phyloP scores from a whole-genome alignment of 2,113 vertebrate species.

The Syngnathus typhle region DNA sequence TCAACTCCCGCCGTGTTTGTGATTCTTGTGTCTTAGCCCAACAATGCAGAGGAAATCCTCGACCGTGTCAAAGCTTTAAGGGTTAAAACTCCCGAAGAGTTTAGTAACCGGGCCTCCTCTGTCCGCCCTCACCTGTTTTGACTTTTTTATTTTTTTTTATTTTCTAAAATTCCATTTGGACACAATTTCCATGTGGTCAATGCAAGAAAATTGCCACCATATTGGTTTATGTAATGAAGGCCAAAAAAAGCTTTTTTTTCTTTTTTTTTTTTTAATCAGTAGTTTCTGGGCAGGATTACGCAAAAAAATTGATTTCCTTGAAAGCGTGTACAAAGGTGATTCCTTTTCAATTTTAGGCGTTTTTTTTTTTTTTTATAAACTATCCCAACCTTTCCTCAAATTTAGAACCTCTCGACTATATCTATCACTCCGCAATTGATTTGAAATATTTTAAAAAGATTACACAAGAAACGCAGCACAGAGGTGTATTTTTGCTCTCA shows the following conservation, averaged over 20 bases:
- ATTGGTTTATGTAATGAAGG: neutral
- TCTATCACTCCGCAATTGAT: no score
- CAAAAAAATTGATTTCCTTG: neutral
- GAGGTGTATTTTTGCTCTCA: neutral
- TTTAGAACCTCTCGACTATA: no score
- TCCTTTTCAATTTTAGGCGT: no score
- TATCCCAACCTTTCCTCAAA: no score
- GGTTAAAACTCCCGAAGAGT: slow-evolving; percentile 44
- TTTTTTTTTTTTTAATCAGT: neutral
- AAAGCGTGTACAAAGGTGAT: no score
- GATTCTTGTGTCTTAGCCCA: slow-evolving; percentile 46
- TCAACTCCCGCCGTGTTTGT: slow-evolving; percentile 28
- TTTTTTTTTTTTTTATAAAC: no score
- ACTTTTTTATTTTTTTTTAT: slow-evolving; percentile 53
- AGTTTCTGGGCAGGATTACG: neutral
- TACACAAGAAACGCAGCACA: neutral
- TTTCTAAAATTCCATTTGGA: slow-evolving; percentile 34
- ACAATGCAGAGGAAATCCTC: slow-evolving; percentile 53
- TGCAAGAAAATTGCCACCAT: neutral
- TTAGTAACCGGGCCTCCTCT: slow-evolving; percentile 26
- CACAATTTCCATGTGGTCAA: slow-evolving; percentile 2
- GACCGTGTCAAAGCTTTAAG: slow-evolving; percentile 29
- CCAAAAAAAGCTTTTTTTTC: neutral
- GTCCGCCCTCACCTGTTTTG: slow-evolving; percentile 52
- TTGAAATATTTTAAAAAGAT: neutral